Conservation (phyloP, 2,888 invertebrate genomes). For the Aphelenchoides bicaudatus region DNA sequence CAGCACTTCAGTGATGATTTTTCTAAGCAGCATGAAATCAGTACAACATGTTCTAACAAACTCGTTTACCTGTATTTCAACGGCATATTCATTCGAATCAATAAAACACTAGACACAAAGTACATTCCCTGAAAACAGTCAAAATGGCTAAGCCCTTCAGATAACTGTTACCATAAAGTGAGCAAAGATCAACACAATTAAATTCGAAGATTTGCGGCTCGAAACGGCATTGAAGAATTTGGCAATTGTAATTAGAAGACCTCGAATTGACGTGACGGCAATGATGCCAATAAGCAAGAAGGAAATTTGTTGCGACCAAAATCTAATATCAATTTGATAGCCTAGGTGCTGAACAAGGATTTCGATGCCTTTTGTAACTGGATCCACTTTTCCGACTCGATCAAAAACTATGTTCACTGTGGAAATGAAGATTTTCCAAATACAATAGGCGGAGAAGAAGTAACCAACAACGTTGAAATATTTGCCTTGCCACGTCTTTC, state of each 20-base stretch:
- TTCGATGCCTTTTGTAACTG: conserved; percentile 90
- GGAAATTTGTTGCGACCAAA: conserved; percentile 98
- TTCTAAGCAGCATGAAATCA: conserved; percentile 64
- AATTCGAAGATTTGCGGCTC: conserved; percentile 94
- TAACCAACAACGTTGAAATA: conserved; percentile 97
- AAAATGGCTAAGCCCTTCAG: background rate
- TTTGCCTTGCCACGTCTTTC: conserved; percentile 89
- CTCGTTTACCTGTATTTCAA: conserved; percentile 73
- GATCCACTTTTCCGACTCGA: conserved; percentile 95
- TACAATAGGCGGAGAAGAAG: conserved; percentile 94
- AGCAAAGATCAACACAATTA: conserved; percentile 89
- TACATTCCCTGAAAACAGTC: conserved; percentile 81
- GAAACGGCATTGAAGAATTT: conserved; percentile 99
- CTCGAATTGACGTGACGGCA: conserved; percentile 92
- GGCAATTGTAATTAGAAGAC: conserved; percentile 87
- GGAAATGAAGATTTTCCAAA: conserved; percentile 94
- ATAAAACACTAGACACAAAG: conserved; percentile 90
- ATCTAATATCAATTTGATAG: conserved; percentile 86
- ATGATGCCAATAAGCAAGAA: conserved; percentile 95
- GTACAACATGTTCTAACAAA: conserved; percentile 7
- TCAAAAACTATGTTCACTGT: conserved; percentile 92
- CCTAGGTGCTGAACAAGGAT: conserved; percentile 95
- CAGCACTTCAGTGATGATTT: conserved; percentile 83
- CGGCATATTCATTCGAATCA: conserved; percentile 99
- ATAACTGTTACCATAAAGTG: conserved; percentile 79